Conservation (phyloP, 1,140 invertebrate species). For the Cotesia chilonis region DNA sequence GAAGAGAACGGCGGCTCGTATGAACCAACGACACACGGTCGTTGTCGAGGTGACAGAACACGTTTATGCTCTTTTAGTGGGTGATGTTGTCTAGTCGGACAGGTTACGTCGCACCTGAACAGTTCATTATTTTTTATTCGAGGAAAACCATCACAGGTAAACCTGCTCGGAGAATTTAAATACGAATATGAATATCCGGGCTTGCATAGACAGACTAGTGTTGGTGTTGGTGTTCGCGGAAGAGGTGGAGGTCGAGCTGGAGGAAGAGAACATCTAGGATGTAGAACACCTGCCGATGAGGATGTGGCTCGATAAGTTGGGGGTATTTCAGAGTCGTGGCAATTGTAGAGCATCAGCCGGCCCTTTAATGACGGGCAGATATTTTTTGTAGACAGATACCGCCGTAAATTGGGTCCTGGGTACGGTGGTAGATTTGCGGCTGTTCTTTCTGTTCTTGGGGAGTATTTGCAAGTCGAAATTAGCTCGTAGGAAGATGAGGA, state of each 20-base stretch:
- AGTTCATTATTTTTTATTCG: background rate
- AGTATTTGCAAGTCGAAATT: background rate
- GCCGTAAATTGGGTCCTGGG: constrained; percentile 42
- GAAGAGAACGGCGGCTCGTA: constrained; percentile 39
- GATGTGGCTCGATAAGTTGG: background rate
- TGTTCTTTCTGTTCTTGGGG: background rate
- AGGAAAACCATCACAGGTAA: background rate
- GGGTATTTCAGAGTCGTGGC: background rate
- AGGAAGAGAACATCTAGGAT: constrained; percentile 3
- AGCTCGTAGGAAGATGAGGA: constrained; percentile 20
- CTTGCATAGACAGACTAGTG: constrained; percentile 20
- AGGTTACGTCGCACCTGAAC: too few relatives aligned
- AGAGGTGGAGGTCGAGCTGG: background rate
- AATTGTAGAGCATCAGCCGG: constrained; percentile 34
- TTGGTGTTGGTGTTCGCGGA: too few relatives aligned
- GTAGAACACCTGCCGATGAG: constrained; percentile 1
- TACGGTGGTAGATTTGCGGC: constrained; percentile 17
- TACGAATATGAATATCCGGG: background rate
- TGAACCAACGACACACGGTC: background rate
- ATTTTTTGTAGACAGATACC: constrained; percentile 33
- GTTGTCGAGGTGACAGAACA: background rate
- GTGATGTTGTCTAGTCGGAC: background rate
- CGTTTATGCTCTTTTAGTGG: background rate
- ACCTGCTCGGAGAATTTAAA: background rate
- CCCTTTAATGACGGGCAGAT: constrained; percentile 38